Conservation (phyloP, 2,113 vertebrate genomes). For the Myrmecobius fasciatus region DNA sequence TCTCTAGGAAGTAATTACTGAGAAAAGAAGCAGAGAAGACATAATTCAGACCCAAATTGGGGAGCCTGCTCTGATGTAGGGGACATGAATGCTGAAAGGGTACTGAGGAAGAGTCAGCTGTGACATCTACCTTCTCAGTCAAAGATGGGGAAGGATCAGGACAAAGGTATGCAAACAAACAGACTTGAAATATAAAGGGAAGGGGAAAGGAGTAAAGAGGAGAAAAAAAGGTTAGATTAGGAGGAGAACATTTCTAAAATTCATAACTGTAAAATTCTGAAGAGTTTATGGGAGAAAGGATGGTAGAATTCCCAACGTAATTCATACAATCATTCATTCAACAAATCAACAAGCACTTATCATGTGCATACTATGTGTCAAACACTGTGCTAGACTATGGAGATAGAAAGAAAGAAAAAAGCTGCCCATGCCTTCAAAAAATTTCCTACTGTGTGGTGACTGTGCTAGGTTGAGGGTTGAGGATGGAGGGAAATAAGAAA, state of each 20-base stretch:
- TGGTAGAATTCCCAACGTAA: neutral
- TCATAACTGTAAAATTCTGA: neutral
- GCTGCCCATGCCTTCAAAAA: neutral
- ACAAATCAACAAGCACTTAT: neutral
- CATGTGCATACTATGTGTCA: neutral
- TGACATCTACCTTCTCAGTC: neutral
- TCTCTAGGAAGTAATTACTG: neutral
- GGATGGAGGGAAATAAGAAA: neutral
- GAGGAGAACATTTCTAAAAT: neutral
- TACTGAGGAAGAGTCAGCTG: neutral
- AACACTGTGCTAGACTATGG: neutral
- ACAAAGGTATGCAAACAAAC: neutral
- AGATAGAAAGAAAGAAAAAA: neutral
- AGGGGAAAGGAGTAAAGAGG: neutral
- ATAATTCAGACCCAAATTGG: neutral
- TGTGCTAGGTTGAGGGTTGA: neutral
- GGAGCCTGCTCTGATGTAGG: neutral
- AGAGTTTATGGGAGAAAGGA: neutral
- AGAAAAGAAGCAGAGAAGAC: neutral
- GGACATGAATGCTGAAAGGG: neutral
- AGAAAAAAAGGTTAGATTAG: neutral
- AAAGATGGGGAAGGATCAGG: neutral
- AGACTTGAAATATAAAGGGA: neutral
- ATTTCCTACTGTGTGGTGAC: neutral
- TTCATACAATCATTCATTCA: neutral